A percentile compares a stretch with the other conserved stretches of the same genome.
Evolutionary conservation across 2,113 vertebrate genomes (phyloP).

Genomic region (Sinocyclocheilus anophthalmus): DNA sequence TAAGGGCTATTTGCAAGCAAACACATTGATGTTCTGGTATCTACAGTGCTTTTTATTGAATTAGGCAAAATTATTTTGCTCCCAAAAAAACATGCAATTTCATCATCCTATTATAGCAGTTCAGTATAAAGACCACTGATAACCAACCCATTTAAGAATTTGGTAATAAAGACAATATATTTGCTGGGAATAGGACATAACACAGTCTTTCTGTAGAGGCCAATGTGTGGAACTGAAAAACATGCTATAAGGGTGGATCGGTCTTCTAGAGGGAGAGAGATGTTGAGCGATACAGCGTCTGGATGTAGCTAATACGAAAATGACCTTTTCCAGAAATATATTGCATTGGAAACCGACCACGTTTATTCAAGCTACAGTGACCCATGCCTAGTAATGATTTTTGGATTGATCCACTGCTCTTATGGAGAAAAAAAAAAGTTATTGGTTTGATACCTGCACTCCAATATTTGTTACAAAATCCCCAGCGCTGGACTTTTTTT

Average conservation of each 20-base stretch:
- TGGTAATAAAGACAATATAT: too few relatives aligned
- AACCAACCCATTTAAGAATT: too few relatives aligned
- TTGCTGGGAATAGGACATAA: constrained; percentile 60
- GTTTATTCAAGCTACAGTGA: constrained; percentile 64
- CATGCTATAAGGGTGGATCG: constrained; percentile 60
- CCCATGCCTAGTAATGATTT: constrained; percentile 71
- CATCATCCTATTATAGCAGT: constrained; percentile 74
- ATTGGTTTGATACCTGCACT: constrained; percentile 39
- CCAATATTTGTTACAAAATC: neutral
- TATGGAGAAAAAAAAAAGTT: neutral
- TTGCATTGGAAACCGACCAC: constrained; percentile 56
- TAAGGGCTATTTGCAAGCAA: constrained; percentile 51
- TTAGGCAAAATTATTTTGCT: neutral
- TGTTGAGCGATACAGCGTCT: constrained; percentile 5
- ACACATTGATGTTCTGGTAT: constrained; percentile 46
- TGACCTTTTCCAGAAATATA: constrained; percentile 79
- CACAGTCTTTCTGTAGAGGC: constrained; percentile 61
- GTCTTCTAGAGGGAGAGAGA: constrained; percentile 62
- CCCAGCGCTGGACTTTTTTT: neutral
- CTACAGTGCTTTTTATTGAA: neutral
- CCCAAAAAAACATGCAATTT: constrained; percentile 44
- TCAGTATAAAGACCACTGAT: constrained; percentile 73
- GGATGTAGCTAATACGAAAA: constrained; percentile 63
- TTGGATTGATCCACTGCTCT: constrained; percentile 68
- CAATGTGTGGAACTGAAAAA: constrained; percentile 4